Evolutionary conservation across 2,888 invertebrate species (phyloP).

Genomic region (Drosophila affinis): DNA sequence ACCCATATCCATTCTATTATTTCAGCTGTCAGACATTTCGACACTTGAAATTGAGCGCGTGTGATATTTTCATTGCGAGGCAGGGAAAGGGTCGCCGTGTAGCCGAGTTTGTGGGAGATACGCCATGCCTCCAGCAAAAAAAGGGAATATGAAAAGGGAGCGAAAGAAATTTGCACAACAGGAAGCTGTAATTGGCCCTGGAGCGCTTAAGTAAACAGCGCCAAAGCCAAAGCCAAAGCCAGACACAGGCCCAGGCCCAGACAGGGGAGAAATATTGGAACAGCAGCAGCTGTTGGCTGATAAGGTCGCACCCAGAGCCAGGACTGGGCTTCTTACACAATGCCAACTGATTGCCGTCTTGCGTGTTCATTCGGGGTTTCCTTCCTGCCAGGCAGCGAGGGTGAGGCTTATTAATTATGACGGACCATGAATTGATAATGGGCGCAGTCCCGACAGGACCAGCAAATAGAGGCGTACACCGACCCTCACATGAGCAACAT

Average conservation of each 20-base stretch:
- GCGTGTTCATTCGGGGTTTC: slow-evolving; percentile 43
- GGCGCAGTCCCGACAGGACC: slow-evolving; percentile 43
- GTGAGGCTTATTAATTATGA: slow-evolving; percentile 73
- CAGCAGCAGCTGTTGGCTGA: slow-evolving; percentile 57
- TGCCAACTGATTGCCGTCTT: slow-evolving; percentile 70
- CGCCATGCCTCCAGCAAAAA: slow-evolving; percentile 19
- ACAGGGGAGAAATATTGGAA: slow-evolving; percentile 43
- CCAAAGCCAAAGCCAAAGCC: slow-evolving; percentile 21
- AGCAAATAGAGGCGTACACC: slow-evolving; percentile 31
- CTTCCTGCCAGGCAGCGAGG: slow-evolving; percentile 37
- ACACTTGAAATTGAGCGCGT: slow-evolving; percentile 72
- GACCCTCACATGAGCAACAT: slow-evolving; percentile 2
- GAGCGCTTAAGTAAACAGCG: slow-evolving; percentile 53
- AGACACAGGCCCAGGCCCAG: neutral
- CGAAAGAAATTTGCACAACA: slow-evolving; percentile 58
- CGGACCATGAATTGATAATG: slow-evolving; percentile 70
- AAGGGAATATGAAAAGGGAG: slow-evolving; percentile 27
- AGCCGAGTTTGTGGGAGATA: slow-evolving; percentile 51
- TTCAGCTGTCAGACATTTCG: slow-evolving; percentile 75
- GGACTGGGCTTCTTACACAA: slow-evolving; percentile 34
- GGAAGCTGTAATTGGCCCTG: slow-evolving; percentile 71
- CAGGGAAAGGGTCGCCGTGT: slow-evolving; percentile 18
- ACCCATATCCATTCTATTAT: slow-evolving; percentile 62
- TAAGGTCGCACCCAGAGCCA: slow-evolving; percentile 39
- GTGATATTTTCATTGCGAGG: slow-evolving; percentile 62